Percentiles rank a stretch among this genome's conserved stretches.
These are phyloP conservation scores for Carduelis carduelis DNA, from an alignment of 2,797 vertebrate species.

Conservation along the genomic window DNA sequence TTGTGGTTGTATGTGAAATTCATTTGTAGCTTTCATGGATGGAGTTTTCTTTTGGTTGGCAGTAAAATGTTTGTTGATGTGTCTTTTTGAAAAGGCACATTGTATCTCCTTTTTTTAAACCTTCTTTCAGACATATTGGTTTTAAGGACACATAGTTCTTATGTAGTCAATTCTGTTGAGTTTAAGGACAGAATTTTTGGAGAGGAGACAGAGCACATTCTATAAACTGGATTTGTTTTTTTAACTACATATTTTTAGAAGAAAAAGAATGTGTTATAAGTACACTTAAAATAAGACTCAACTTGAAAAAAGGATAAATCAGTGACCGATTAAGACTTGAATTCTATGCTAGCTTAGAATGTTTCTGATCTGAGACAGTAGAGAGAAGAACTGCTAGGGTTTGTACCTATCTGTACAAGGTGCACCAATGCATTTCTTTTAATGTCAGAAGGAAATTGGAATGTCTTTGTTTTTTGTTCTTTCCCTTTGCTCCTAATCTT, in stretches of 20 bases:
- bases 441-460: not conserved
- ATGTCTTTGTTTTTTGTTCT: not conserved
- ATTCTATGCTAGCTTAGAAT: not conserved
- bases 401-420: not conserved
- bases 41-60: not conserved
- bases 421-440: not conserved
- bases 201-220: not conserved
- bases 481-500: not conserved
- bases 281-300: not conserved
- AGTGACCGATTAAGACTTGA: not conserved
- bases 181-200: not conserved
- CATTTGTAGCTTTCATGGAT: not conserved
- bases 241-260: not conserved
- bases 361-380: not conserved
- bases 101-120: not conserved
- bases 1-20: not conserved
- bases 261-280: not conserved
- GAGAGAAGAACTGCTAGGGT: not conserved
- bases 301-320: not conserved
- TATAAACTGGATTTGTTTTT: not conserved
- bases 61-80: not conserved
- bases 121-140: not conserved
- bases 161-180: not conserved
- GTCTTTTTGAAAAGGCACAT: not conserved
- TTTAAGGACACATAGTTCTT: not conserved